These are phyloP conservation scores for Cryptocephalus moraei DNA, from an alignment of 2,888 invertebrate species.

Conservation along the genomic window DNA sequence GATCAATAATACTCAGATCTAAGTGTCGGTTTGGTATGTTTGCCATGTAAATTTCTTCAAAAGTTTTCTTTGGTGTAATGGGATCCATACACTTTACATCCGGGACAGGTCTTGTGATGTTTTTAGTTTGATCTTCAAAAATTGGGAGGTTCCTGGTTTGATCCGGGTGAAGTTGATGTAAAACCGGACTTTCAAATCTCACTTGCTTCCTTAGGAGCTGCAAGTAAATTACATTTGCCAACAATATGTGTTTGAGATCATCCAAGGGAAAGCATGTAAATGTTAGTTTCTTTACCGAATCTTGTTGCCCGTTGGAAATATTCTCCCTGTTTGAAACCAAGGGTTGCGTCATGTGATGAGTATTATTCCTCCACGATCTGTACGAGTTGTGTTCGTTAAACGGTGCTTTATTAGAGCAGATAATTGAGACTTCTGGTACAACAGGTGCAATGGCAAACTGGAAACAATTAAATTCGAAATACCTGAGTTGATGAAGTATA, in stretches of 20 bases:
- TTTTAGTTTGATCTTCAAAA: not conserved
- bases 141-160: not conserved
- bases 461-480: constrained; percentile 4
- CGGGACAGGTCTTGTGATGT: not conserved
- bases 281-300: too few species aligned
- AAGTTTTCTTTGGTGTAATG: constrained; percentile 17
- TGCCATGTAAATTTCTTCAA: constrained; percentile 35
- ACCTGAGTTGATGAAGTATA: not conserved
- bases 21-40: constrained; percentile 34
- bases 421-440: constrained; percentile 35
- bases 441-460: constrained; percentile 17
- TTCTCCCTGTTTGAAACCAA: too few species aligned
- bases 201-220: constrained; percentile 29
- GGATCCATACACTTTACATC: constrained; percentile 4
- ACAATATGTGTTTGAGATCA: not conserved
- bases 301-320: too few species aligned
- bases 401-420: constrained; percentile 10
- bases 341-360: too few species aligned
- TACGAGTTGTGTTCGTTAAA: too few species aligned
- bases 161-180: constrained; percentile 8
- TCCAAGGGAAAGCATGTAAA: too few species aligned
- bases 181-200: constrained; percentile 28
- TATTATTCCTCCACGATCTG: too few species aligned
- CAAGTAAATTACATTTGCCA: constrained; percentile 8
- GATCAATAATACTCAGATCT: constrained; percentile 34